Evolutionary conservation across 1,140 invertebrate species (phyloP).

Genomic region (Cyrtorhinus lividipennis): DNA sequence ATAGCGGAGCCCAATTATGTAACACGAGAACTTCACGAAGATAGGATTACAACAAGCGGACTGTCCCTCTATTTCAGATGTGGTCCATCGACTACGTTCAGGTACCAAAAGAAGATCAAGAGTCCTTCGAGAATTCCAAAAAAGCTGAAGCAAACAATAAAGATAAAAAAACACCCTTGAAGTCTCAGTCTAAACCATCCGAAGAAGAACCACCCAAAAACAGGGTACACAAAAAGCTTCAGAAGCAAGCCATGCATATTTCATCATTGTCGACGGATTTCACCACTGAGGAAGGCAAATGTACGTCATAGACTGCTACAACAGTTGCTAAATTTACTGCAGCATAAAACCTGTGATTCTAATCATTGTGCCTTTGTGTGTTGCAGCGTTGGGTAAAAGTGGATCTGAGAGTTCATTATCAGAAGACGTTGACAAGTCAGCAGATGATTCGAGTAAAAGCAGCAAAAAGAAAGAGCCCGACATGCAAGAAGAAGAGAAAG

Average conservation of each 20-base stretch:
- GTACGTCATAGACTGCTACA: too few relatives aligned
- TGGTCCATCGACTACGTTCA: conserved; percentile 92
- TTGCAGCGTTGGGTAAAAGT: conserved; percentile 44
- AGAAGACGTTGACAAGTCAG: conserved; percentile 37
- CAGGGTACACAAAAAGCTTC: conserved; percentile 36
- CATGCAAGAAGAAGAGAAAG: conserved; percentile 49
- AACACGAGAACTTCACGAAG: too few relatives aligned
- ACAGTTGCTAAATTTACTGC: too few relatives aligned
- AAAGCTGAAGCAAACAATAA: conserved; percentile 10
- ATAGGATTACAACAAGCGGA: too few relatives aligned
- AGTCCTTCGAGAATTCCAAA: conserved; percentile 15
- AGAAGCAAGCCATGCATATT: conserved; percentile 43
- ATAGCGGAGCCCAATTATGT: too few relatives aligned
- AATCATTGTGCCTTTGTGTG: too few relatives aligned
- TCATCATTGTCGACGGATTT: conserved; percentile 45
- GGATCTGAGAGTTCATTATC: conserved; percentile 74
- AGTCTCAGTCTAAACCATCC: conserved; percentile 39
- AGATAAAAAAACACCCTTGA: conserved; percentile 5
- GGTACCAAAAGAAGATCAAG: conserved; percentile 49
- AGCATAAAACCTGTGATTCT: too few relatives aligned
- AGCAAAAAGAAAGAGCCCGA: conserved; percentile 25
- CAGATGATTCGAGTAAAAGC: conserved; percentile 16
- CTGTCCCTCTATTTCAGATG: too few relatives aligned
- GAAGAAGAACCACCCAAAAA: conserved; percentile 24
- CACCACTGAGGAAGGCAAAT: conserved; percentile 10